Conservation (phyloP, 2,113 vertebrate genomes). For the Dendrocopos noguchii region DNA sequence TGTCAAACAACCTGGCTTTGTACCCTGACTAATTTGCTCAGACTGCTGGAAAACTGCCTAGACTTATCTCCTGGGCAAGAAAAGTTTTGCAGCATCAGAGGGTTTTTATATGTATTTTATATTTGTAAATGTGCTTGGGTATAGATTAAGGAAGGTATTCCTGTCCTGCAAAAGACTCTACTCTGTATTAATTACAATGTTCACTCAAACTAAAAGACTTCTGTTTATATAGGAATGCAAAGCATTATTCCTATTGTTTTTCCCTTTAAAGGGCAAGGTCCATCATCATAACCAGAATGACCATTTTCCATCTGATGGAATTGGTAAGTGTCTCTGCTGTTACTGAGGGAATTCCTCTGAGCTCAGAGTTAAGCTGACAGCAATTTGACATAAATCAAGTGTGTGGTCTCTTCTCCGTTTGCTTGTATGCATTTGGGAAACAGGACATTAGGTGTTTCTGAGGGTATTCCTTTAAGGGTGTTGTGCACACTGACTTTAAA, state of each 20-base stretch:
- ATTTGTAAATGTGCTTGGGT: constrained; percentile 8
- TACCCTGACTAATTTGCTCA: constrained; percentile 63
- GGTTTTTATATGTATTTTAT: constrained; percentile 10
- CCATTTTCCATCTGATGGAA: constrained; percentile 93
- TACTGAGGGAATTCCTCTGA: neutral
- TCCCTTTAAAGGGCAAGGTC: constrained; percentile 84
- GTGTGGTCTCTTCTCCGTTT: neutral
- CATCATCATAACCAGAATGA: constrained; percentile 90
- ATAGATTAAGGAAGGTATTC: constrained; percentile 21
- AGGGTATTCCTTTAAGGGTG: neutral
- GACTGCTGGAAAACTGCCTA: constrained; percentile 44
- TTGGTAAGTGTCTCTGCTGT: constrained; percentile 83
- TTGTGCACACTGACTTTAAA: neutral
- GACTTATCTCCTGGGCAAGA: constrained; percentile 46
- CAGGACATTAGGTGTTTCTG: neutral
- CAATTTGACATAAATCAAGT: neutral
- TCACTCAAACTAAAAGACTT: neutral
- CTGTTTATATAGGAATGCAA: neutral
- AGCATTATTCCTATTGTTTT: neutral
- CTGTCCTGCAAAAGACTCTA: neutral
- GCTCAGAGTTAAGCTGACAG: neutral
- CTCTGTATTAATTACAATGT: neutral
- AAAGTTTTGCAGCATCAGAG: constrained; percentile 51
- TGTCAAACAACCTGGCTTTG: constrained; percentile 56
- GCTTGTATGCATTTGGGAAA: neutral